A percentile compares a stretch with the other conserved stretches of the same genome.
Evolutionary conservation across 1,140 invertebrate species (phyloP).

Genomic region (Conopomorpha cramerella): DNA sequence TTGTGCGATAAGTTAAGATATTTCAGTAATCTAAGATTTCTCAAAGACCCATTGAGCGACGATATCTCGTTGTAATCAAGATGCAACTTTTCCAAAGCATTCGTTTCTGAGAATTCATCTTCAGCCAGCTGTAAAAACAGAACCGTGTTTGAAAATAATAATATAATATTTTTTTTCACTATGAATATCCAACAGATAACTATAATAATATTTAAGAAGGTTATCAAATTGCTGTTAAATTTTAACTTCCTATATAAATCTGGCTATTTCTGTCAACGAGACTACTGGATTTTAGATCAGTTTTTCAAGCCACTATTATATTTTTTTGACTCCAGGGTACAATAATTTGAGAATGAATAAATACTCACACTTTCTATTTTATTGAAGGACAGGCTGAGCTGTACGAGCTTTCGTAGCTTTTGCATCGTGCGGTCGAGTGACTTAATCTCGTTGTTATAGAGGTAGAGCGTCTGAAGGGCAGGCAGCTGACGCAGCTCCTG

Average conservation of each 20-base stretch:
- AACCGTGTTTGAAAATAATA: constrained; percentile 4
- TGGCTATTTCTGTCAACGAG: no score
- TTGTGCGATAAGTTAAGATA: constrained; percentile 77
- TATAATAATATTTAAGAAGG: no score
- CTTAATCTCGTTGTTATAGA: constrained; percentile 71
- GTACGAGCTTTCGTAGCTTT: constrained; percentile 67
- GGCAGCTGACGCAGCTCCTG: constrained; percentile 69
- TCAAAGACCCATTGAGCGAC: constrained; percentile 74
- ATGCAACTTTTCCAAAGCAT: constrained; percentile 67
- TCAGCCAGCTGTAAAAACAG: constrained; percentile 64
- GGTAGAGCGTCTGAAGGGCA: constrained; percentile 68
- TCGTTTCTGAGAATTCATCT: constrained; percentile 74
- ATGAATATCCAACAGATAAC: no score
- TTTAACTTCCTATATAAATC: no score
- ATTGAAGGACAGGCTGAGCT: constrained; percentile 72
- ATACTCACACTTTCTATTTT: constrained; percentile 70
- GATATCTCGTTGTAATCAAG: constrained; percentile 73
- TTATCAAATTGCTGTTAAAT: no score
- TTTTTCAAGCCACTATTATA: no score
- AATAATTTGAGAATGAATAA: not conserved
- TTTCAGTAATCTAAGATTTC: constrained; percentile 67
- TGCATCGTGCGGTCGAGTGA: constrained; percentile 71
- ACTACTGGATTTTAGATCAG: no score
- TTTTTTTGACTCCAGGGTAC: not conserved
- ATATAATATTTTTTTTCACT: no score